Conservation (phyloP, 2,797 vertebrate species). For the Poecilia velifera region DNA sequence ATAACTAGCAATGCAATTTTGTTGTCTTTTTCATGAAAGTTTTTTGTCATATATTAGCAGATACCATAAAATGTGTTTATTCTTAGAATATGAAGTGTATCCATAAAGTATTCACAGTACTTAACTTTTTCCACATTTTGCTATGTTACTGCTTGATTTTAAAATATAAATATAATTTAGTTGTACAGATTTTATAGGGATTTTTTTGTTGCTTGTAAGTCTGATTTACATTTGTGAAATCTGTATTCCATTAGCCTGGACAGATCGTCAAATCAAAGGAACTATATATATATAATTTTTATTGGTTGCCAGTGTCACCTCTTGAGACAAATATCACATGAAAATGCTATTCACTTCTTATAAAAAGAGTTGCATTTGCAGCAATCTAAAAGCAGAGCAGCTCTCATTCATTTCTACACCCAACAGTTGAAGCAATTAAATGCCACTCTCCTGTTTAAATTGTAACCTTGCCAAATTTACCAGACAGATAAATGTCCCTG, state of each 20-base stretch:
- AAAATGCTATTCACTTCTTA: neutral
- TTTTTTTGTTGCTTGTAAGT: neutral
- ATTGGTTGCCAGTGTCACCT: neutral
- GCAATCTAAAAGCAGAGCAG: neutral
- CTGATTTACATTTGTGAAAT: neutral
- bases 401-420: neutral
- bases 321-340: neutral
- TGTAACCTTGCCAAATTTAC: neutral
- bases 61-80: neutral
- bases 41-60: neutral
- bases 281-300: neutral
- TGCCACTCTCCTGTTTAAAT: neutral
- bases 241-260: neutral
- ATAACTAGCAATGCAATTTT: neutral
- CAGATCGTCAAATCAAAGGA: neutral
- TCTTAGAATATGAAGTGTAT: neutral
- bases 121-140: no score
- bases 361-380: neutral
- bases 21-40: neutral
- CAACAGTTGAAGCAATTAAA: neutral
- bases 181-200: neutral
- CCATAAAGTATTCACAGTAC: no score
- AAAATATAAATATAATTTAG: neutral
- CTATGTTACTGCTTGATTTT: neutral
- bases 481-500: neutral